phyloP scores from a whole-genome alignment of 2,888 invertebrate species.

The Apodemia hepburni region DNA sequence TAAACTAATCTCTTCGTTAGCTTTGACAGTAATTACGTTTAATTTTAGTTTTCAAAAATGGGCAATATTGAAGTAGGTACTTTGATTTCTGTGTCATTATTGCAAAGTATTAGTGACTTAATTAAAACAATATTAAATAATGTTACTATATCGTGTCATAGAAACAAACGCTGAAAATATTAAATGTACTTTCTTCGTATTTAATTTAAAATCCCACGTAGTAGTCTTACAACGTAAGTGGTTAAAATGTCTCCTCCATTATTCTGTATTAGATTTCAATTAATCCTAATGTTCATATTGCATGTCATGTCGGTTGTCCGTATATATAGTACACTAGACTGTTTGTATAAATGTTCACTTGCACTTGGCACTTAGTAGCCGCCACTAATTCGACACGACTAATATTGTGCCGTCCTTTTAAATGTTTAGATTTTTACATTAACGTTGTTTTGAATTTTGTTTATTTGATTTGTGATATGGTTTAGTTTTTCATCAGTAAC shows the following conservation, averaged over 20 bases:
- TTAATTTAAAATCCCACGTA: too few species aligned
- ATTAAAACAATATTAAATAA: too few species aligned
- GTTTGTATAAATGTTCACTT: conserved; percentile 43
- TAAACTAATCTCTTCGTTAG: too few species aligned
- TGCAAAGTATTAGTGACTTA: too few species aligned
- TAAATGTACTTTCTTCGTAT: too few species aligned
- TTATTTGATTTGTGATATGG: neutral
- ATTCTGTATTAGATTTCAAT: conserved; percentile 20
- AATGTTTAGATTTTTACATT: conserved; percentile 18
- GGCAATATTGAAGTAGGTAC: too few species aligned
- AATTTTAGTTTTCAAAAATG: too few species aligned
- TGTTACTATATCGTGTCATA: too few species aligned
- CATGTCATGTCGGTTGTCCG: conserved; percentile 56
- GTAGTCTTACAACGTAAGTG: conserved; percentile 19
- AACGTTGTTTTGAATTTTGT: conserved; percentile 22
- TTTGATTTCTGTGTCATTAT: too few species aligned
- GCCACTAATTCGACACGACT: conserved; percentile 63
- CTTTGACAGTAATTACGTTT: too few species aligned
- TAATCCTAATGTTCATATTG: conserved; percentile 44
- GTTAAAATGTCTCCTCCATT: conserved; percentile 33
- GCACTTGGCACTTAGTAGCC: conserved; percentile 58
- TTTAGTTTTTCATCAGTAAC: conserved; percentile 9
- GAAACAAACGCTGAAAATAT: too few species aligned
- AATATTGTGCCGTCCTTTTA: conserved; percentile 41
- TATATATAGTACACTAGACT: conserved; percentile 33